Percentiles rank a stretch among this genome's conserved stretches.
Evolutionary conservation across 2,113 vertebrate species (phyloP).

Genomic region (Istiophorus platypterus): DNA sequence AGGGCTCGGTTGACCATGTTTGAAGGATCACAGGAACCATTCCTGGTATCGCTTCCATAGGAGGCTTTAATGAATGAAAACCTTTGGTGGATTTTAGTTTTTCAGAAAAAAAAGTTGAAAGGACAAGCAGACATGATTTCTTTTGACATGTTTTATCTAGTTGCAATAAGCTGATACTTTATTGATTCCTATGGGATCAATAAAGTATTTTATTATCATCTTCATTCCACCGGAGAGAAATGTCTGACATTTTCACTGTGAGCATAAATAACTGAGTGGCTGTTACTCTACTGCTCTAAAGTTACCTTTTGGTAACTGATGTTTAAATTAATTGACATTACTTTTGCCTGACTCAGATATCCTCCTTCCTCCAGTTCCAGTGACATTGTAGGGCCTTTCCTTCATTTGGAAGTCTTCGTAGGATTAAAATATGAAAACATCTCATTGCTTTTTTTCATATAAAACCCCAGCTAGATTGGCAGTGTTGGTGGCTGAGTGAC

Average conservation of each 20-base stretch:
- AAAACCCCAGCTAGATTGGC: slow-evolving; percentile 4
- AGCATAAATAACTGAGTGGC: background rate
- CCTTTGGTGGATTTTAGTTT: background rate
- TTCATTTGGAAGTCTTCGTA: background rate
- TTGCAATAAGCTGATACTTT: background rate
- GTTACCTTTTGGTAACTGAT: background rate
- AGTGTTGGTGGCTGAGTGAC: slow-evolving; percentile 18
- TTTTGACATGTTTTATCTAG: background rate
- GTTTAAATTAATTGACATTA: background rate
- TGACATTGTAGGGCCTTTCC: background rate
- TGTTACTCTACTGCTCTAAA: background rate
- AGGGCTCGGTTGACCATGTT: background rate
- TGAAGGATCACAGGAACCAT: background rate
- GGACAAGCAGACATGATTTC: background rate
- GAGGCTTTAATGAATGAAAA: background rate
- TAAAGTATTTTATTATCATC: background rate
- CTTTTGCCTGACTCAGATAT: background rate
- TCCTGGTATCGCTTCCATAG: background rate
- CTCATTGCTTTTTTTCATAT: slow-evolving; percentile 32
- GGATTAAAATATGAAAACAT: background rate
- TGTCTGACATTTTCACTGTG: background rate
- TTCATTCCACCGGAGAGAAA: background rate
- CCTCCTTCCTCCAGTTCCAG: background rate
- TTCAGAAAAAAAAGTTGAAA: background rate
- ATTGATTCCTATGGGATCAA: background rate